phyloP scores from a whole-genome alignment of 2,797 vertebrate genomes.

The Notoglanidium macrostoma region DNA sequence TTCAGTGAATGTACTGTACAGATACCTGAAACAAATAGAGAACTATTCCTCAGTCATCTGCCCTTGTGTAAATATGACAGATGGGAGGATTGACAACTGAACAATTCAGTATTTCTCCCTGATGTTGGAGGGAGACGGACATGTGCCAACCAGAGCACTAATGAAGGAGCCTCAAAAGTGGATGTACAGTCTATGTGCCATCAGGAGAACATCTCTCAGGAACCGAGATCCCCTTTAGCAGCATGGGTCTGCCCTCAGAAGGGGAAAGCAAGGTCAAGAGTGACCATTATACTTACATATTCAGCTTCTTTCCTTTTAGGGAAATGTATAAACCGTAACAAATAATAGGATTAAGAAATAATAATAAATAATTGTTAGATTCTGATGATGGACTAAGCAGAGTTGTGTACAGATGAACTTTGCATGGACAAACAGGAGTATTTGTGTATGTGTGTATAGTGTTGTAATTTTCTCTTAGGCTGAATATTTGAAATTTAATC shows the following conservation, averaged over 20 bases:
- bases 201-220: constrained; percentile 65
- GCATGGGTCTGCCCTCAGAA: constrained; percentile 57
- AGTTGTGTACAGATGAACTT: constrained; percentile 28
- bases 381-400: constrained; percentile 56
- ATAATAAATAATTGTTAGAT: constrained; percentile 69
- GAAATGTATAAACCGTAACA: constrained; percentile 68
- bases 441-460: constrained; percentile 74
- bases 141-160: constrained; percentile 71
- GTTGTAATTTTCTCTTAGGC: constrained; percentile 68
- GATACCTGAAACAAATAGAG: constrained; percentile 49
- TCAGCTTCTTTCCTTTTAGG: constrained; percentile 73
- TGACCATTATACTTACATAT: constrained; percentile 73
- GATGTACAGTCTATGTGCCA: constrained; percentile 58
- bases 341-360: constrained; percentile 71
- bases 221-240: constrained; percentile 67
- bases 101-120: constrained; percentile 76
- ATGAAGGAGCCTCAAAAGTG: constrained; percentile 60
- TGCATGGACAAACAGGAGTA: constrained; percentile 71
- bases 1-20: constrained; percentile 73
- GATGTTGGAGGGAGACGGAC: constrained; percentile 65
- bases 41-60: constrained; percentile 63
- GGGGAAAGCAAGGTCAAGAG: constrained; percentile 59
- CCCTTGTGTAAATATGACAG: constrained; percentile 60
- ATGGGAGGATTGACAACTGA: constrained; percentile 50
- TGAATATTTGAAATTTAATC: constrained; percentile 67